Evolutionary conservation across 2,888 invertebrate species (phyloP).

Genomic region (Eupithecia abbreviata): DNA sequence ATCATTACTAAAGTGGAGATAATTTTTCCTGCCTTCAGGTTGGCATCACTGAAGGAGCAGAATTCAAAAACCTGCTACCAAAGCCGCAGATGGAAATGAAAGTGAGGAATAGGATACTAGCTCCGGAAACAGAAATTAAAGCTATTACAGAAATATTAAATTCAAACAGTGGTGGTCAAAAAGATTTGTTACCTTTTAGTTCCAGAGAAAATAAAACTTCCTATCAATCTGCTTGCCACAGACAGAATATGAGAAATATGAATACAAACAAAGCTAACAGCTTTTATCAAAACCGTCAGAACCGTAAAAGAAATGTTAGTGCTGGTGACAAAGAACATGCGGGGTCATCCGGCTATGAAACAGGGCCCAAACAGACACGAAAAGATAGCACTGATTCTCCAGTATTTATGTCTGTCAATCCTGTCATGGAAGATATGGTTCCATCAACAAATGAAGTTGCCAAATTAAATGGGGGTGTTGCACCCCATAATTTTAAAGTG

Average conservation of each 20-base stretch:
- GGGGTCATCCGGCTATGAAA: constrained; percentile 71
- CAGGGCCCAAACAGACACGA: constrained; percentile 63
- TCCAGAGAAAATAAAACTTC: constrained; percentile 62
- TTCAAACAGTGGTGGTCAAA: constrained; percentile 71
- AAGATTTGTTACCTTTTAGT: constrained; percentile 33
- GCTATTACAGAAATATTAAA: constrained; percentile 56
- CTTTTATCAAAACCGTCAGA: constrained; percentile 40
- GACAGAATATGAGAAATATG: constrained; percentile 52
- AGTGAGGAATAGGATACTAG: constrained; percentile 65
- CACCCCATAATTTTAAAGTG: constrained; percentile 65
- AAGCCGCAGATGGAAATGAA: constrained; percentile 73
- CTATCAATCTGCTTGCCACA: constrained; percentile 54
- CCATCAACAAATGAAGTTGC: constrained; percentile 71
- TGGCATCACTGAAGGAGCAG: constrained; percentile 83
- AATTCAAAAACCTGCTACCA: constrained; percentile 79
- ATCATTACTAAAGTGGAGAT: constrained; percentile 83
- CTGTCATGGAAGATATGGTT: constrained; percentile 78
- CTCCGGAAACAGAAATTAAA: constrained; percentile 60
- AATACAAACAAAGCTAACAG: constrained; percentile 56
- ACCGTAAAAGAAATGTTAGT: constrained; percentile 65
- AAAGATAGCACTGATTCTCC: constrained; percentile 56
- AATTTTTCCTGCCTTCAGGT: constrained; percentile 84
- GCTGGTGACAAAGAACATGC: constrained; percentile 67
- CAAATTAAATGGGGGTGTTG: constrained; percentile 66
- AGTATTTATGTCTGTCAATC: constrained; percentile 55